Evolutionary conservation across 37 sponge, comb jelly and placozoan genomes (phyloP), one percentile per base, ranked within the genome.

Genomic region (Amphimedon queenslandica): DNA sequence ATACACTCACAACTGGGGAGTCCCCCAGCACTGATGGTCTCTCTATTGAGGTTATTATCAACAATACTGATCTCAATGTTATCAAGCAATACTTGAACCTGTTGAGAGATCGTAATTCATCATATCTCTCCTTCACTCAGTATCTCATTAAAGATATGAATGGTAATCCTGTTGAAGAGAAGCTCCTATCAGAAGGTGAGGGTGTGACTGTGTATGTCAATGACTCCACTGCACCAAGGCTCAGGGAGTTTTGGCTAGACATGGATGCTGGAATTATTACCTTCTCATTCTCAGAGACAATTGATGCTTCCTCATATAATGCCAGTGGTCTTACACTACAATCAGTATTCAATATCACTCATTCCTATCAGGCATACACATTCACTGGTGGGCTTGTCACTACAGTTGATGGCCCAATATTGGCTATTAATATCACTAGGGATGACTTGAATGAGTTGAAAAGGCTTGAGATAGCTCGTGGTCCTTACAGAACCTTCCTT

Each of bases 91-190:
- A 71, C 35, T 43, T 64, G 0, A 13, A 55, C 11, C 84, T 95
- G 32, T 40, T 91, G 5, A 36, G 75, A 27, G 72, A 72, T 60
- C 35, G 34, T 23, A 61, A 82, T 32, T 73, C 81, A 20, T 88
- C 96, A 0, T 88, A 66, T 40, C n/a, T 95, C 51, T 80, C 77
- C 42, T 39, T 95, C 37, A 77, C 60, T 23, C 32, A 40, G 13
- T 74, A 43, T 38, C 73, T 91, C 6, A 78, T 95, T 66, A 56
- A 72, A 39, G 96, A 95, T 53, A 82, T 95, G 96, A 95, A 88
- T 77, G 75, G 69, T 24, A 95, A 95, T 40, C 31, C 47, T 27
- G 67, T 95, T 16, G 64, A 35, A 24, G 70, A 55, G 13, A 70
- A 88, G 4, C 58, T 72, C 10, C 25, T 42, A 1, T 16, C 56